phyloP scores from a whole-genome alignment of 2,888 invertebrate genomes.

The Cabera pusaria region DNA sequence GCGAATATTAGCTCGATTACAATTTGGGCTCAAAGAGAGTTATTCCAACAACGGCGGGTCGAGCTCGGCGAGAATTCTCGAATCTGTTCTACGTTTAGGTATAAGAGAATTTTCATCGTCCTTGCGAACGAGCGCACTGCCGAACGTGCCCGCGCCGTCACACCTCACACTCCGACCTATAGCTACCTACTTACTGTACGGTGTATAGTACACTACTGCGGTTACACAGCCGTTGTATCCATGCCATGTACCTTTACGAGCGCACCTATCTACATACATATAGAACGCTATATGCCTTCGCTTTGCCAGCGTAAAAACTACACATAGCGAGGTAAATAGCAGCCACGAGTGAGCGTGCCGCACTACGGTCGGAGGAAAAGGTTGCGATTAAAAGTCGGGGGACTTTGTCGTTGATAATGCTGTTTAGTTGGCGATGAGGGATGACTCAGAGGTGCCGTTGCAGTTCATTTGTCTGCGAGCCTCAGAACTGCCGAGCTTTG shows the following conservation, averaged over 20 bases:
- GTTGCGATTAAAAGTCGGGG: slow-evolving; percentile 14
- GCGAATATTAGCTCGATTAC: slow-evolving; percentile 5
- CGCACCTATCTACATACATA: slow-evolving; percentile 27
- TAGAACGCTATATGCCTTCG: slow-evolving; percentile 24
- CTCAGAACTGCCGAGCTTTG: too few relatives aligned
- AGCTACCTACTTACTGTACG: slow-evolving; percentile 14
- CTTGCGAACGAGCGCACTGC: slow-evolving; percentile 25
- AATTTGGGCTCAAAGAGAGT: slow-evolving; percentile 12
- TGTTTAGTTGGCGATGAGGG: too few relatives aligned
- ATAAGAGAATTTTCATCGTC: slow-evolving; percentile 28
- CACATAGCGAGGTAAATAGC: slow-evolving; percentile 34
- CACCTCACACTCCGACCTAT: slow-evolving; percentile 31
- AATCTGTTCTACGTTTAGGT: slow-evolving; percentile 22
- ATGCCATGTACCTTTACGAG: slow-evolving; percentile 29
- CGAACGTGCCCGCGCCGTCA: slow-evolving; percentile 34
- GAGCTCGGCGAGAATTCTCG: slow-evolving; percentile 10
- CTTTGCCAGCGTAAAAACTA: slow-evolving; percentile 31
- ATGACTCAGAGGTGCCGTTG: too few relatives aligned
- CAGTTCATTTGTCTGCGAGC: too few relatives aligned
- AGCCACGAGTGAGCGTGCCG: slow-evolving; percentile 18
- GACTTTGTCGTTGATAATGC: not conserved
- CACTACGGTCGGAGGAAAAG: slow-evolving; percentile 5
- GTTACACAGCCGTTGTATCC: slow-evolving; percentile 32
- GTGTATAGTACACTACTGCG: slow-evolving; percentile 28
- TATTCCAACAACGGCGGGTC: slow-evolving; percentile 14